Percentiles rank a stretch among this genome's conserved stretches.
phyloP scores from a whole-genome alignment of 2,113 vertebrate species.

The Hydrolagus affinis region DNA sequence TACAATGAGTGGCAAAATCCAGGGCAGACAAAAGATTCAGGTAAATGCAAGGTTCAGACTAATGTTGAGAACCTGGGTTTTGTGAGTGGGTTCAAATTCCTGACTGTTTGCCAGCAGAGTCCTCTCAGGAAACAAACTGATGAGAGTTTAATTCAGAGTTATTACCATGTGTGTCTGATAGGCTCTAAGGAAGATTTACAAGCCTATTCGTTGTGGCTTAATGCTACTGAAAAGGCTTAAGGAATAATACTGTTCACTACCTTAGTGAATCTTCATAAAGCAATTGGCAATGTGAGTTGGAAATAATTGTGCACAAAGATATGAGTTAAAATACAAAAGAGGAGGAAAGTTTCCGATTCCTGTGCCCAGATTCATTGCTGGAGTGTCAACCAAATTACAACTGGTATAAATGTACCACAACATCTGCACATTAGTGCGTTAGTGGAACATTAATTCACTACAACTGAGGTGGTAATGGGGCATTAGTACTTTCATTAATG shows the following conservation, averaged over 20 bases:
- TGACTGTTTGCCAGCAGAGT: not conserved
- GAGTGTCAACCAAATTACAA: not conserved
- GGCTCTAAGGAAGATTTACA: slow-evolving; percentile 8
- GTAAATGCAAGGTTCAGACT: not conserved
- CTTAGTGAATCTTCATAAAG: not conserved
- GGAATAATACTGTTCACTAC: not conserved
- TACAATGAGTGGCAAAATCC: not conserved
- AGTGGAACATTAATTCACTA: not conserved
- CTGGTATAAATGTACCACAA: not conserved
- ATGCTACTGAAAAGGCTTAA: not conserved
- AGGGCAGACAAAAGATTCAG: not conserved
- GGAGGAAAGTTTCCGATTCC: not conserved
- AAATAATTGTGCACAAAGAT: not conserved
- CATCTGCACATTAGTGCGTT: not conserved
- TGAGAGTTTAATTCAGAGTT: slow-evolving; percentile 13
- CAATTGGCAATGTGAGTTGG: not conserved
- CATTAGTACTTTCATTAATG: not conserved
- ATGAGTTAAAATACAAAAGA: not conserved
- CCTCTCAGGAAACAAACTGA: slow-evolving; percentile 6
- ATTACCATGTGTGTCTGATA: not conserved
- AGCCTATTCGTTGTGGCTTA: not conserved
- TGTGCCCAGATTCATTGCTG: not conserved
- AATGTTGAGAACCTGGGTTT: not conserved
- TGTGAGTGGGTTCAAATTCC: not conserved
- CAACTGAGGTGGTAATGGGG: slow-evolving; percentile 4